Conservation (phyloP, 2,888 invertebrate genomes). For the Polylopha cassiicola region DNA sequence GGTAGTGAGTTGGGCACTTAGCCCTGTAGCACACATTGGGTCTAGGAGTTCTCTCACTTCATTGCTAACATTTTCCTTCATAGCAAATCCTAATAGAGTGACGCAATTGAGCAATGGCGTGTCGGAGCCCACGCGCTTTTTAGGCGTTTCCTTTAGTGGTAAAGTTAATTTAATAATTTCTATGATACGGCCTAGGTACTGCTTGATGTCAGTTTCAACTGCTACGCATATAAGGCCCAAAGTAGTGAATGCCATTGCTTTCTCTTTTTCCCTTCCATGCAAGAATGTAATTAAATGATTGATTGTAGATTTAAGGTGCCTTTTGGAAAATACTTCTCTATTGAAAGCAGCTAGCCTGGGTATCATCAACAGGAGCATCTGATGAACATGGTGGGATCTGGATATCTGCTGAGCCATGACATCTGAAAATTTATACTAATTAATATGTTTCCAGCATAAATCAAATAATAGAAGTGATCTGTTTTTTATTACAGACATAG, state of each 20-base stretch:
- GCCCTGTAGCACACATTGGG: conserved; percentile 93
- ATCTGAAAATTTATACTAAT: conserved; percentile 61
- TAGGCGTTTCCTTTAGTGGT: conserved; percentile 86
- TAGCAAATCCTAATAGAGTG: conserved; percentile 93
- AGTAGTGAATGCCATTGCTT: conserved; percentile 91
- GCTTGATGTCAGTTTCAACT: conserved; percentile 87
- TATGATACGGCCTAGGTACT: conserved; percentile 89
- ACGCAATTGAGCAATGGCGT: conserved; percentile 95
- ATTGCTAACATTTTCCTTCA: conserved; percentile 85
- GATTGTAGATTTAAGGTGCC: conserved; percentile 86
- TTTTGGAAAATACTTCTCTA: conserved; percentile 85
- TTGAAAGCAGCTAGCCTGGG: conserved; percentile 97
- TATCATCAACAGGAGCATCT: conserved; percentile 89
- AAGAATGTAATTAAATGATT: conserved; percentile 86
- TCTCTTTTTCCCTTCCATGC: conserved; percentile 89
- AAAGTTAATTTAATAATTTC: conserved; percentile 85
- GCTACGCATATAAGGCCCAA: conserved; percentile 95
- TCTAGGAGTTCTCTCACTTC: conserved; percentile 91
- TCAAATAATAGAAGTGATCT: too few relatives aligned
- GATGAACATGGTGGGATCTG: conserved; percentile 89
- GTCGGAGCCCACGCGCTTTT: conserved; percentile 85
- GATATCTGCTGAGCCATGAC: conserved; percentile 90
- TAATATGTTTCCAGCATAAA: too few relatives aligned
- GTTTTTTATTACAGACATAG: too few relatives aligned
- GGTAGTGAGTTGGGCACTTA: conserved; percentile 93